These are phyloP conservation scores for Apis florea DNA, from an alignment of 1,140 invertebrate species.

Conservation along the genomic window DNA sequence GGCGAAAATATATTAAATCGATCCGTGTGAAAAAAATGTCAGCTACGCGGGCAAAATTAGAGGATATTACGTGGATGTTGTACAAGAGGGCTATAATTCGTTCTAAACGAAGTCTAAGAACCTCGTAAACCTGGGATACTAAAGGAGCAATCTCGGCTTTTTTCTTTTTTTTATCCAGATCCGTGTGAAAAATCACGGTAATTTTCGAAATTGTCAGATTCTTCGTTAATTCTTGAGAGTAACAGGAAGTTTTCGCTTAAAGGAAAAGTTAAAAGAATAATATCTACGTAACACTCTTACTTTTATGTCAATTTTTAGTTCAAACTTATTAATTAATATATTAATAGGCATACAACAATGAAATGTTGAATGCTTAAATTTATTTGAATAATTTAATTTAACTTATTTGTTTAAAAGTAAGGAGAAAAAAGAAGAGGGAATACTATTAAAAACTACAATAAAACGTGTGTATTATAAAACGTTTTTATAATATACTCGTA, in stretches of 20 bases:
- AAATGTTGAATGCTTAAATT: not conserved
- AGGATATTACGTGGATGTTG: not conserved
- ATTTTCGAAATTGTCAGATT: conserved; percentile 49
- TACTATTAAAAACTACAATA: not conserved
- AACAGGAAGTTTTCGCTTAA: conserved; percentile 9
- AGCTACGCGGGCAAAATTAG: conserved; percentile 8
- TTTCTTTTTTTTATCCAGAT: not conserved
- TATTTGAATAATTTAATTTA: no score
- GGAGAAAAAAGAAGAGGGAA: not conserved
- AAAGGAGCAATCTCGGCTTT: not conserved
- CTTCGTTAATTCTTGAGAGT: conserved; percentile 1
- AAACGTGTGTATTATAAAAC: not conserved
- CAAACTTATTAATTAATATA: not conserved
- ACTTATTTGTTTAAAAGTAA: not conserved
- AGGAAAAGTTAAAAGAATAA: not conserved
- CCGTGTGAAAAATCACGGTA: conserved; percentile 22
- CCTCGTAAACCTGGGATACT: conserved; percentile 28
- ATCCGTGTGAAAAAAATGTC: not conserved
- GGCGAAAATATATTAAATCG: conserved; percentile 22
- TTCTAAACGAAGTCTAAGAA: conserved; percentile 41
- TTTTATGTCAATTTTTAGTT: not conserved
- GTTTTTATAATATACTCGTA: not conserved
- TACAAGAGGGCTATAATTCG: not conserved
- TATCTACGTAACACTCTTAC: not conserved
- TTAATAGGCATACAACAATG: no score